Evolutionary conservation across 2,113 vertebrate species (phyloP).

Genomic region (Phalacrocorax brasilianus): DNA sequence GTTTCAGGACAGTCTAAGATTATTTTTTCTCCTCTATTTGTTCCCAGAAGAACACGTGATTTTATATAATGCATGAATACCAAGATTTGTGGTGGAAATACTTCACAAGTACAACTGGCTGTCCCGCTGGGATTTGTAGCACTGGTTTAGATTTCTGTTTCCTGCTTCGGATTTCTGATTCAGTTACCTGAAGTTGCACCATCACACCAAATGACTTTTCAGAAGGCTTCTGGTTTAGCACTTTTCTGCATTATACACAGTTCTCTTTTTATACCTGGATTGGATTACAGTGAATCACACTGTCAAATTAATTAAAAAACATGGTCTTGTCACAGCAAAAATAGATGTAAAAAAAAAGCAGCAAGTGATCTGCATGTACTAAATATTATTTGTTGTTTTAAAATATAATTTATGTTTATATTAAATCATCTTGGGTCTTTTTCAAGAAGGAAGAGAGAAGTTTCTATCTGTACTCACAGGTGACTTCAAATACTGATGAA

Average conservation of each 20-base stretch:
- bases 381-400: constrained; percentile 42
- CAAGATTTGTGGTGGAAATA: constrained; percentile 53
- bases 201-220: constrained; percentile 54
- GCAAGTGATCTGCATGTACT: constrained; percentile 30
- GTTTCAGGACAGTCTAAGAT: constrained; percentile 27
- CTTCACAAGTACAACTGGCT: constrained; percentile 27
- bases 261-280: constrained; percentile 44
- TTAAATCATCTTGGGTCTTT: neutral
- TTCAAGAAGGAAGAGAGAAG: neutral
- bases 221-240: constrained; percentile 67
- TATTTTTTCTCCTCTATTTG: neutral
- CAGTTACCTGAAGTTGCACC: constrained; percentile 70
- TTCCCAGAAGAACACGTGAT: constrained; percentile 53
- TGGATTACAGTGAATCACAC: constrained; percentile 58
- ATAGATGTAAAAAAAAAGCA: constrained; percentile 11
- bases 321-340: constrained; percentile 36
- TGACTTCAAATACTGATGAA: neutral
- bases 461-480: neutral
- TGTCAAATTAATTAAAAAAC: constrained; percentile 64
- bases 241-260: constrained; percentile 56
- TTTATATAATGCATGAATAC: constrained; percentile 35
- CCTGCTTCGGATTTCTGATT: constrained; percentile 71
- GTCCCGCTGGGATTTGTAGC: constrained; percentile 56
- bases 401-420: neutral
- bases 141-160: constrained; percentile 71